Evolutionary conservation across 2,797 vertebrate species (phyloP).

Genomic region (Borostomias antarcticus): DNA sequence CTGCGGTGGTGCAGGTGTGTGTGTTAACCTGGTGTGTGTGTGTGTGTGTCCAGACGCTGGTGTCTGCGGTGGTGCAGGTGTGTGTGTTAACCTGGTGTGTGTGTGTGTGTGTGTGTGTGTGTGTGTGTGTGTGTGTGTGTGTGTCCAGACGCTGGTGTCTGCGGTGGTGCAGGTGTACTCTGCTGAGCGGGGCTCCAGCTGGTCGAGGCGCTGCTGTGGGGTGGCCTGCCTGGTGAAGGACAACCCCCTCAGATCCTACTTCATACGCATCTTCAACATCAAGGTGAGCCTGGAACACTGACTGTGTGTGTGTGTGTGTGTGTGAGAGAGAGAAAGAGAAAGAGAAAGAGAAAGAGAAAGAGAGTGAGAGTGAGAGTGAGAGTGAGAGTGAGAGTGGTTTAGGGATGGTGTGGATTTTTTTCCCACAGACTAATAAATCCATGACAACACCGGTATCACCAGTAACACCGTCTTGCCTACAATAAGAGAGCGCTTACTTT

Average conservation of each 20-base stretch:
- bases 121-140: too few species aligned
- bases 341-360: neutral
- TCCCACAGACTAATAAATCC: too few species aligned
- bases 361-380: neutral
- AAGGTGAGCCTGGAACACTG: slow-evolving; percentile 80
- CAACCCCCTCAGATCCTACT: slow-evolving; percentile 93
- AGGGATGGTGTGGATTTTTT: neutral
- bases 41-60: neutral
- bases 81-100: slow-evolving; percentile 3
- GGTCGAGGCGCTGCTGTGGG: slow-evolving; percentile 93
- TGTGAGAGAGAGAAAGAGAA: neutral
- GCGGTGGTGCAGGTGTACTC: slow-evolving; percentile 92
- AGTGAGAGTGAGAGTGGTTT: neutral
- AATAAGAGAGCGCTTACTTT: too few species aligned
- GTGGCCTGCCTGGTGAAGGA: slow-evolving; percentile 97
- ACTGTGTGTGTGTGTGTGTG: neutral
- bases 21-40: neutral
- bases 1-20: too few species aligned
- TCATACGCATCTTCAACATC: slow-evolving; percentile 93
- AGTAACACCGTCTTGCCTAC: too few species aligned
- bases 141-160: slow-evolving; percentile 82
- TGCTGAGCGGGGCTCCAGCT: slow-evolving; percentile 86
- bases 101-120: neutral
- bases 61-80: too few species aligned
- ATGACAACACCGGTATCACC: too few species aligned